These are phyloP conservation scores for Mimumesa dahlbomi DNA, from an alignment of 2,888 invertebrate species.

Conservation along the genomic window DNA sequence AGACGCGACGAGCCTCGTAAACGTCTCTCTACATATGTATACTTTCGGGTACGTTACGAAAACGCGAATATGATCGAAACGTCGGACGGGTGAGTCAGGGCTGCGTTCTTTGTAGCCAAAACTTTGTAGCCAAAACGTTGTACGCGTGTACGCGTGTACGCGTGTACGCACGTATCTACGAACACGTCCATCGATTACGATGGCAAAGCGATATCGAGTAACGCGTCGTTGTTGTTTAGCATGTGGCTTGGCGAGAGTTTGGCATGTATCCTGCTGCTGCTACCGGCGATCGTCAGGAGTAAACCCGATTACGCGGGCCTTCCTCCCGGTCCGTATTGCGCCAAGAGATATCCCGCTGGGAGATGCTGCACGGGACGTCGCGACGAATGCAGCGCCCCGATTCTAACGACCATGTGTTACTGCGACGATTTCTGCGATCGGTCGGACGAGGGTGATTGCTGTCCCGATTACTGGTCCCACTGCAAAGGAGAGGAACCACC, in stretches of 20 bases:
- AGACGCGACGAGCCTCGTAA: background rate
- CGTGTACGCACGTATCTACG: too few relatives aligned
- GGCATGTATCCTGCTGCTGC: constrained; percentile 41
- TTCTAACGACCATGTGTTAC: constrained; percentile 92
- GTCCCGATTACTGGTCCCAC: constrained; percentile 92
- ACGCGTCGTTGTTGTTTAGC: constrained; percentile 47
- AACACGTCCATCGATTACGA: too few relatives aligned
- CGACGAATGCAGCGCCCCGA: constrained; percentile 91
- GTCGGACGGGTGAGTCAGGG: too few relatives aligned
- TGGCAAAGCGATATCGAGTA: too few relatives aligned
- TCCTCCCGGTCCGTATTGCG: constrained; percentile 84
- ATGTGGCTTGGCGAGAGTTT: constrained; percentile 57
- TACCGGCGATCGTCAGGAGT: constrained; percentile 49
- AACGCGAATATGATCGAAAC: too few relatives aligned
- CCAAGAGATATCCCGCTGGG: constrained; percentile 69
- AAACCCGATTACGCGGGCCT: constrained; percentile 80
- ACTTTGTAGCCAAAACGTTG: too few relatives aligned
- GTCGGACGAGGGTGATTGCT: constrained; percentile 89
- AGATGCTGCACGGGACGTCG: constrained; percentile 88
- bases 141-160: too few relatives aligned
- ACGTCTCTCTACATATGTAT: too few relatives aligned
- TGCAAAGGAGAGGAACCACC: constrained; percentile 83
- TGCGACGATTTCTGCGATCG: constrained; percentile 96
- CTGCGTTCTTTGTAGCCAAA: too few relatives aligned
- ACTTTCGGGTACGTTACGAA: too few relatives aligned